A percentile compares a stretch with the other conserved stretches of the same genome.
phyloP scores from a whole-genome alignment of 1,140 invertebrate genomes.

The Probaryconus sp. region DNA sequence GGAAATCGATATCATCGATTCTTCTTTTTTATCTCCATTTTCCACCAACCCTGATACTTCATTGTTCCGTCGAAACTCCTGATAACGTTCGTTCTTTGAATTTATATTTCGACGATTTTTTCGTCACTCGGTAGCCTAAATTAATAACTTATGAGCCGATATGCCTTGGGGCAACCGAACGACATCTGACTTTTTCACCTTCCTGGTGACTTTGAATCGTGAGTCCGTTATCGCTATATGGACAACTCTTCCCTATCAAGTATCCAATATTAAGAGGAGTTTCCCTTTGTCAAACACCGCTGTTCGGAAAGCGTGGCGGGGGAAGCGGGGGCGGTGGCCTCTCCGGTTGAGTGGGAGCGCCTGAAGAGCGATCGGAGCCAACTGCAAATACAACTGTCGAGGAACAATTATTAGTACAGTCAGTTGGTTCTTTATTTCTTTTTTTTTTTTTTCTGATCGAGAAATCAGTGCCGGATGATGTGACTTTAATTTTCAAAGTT shows the following conservation, averaged over 20 bases:
- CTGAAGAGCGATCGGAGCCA: constrained; percentile 83
- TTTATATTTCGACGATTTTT: constrained; percentile 1
- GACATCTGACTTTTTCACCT: constrained; percentile 46
- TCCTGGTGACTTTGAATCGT: constrained; percentile 77
- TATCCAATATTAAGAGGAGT: constrained; percentile 77
- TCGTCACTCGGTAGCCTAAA: constrained; percentile 5
- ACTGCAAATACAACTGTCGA: constrained; percentile 79
- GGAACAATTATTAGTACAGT: neutral
- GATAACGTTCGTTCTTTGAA: no score
- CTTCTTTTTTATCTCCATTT: no score
- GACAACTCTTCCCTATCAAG: constrained; percentile 71
- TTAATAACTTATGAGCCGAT: constrained; percentile 35
- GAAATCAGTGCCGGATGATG: no score
- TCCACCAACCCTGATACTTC: no score
- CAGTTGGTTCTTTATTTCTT: no score
- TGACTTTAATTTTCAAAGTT: no score
- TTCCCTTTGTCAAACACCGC: constrained; percentile 85
- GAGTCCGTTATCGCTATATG: constrained; percentile 66
- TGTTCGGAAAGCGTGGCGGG: constrained; percentile 83
- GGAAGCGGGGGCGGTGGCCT: constrained; percentile 83
- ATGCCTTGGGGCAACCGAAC: constrained; percentile 12
- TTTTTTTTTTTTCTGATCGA: no score
- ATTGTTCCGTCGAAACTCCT: no score
- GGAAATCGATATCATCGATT: no score
- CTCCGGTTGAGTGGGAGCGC: constrained; percentile 79